Evolutionary conservation across 2,888 invertebrate genomes (phyloP).

Genomic region (Caprella mutica): DNA sequence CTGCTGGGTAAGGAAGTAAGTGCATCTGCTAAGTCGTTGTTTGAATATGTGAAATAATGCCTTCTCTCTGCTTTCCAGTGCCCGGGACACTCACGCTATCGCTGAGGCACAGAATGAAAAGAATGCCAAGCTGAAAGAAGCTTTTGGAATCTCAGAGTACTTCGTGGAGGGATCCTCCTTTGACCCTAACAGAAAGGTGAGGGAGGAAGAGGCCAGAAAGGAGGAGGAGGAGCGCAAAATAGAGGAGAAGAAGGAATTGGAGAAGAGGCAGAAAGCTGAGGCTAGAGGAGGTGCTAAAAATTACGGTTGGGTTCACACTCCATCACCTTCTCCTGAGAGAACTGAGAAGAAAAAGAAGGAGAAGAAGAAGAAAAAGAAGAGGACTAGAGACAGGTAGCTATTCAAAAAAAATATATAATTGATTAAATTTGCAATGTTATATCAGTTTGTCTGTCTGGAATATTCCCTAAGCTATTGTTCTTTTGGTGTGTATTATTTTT

Average conservation of each 20-base stretch:
- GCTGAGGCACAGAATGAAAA: slow-evolving; percentile 93
- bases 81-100: slow-evolving; percentile 76
- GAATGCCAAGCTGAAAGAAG: slow-evolving; percentile 81
- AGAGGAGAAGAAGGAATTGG: slow-evolving; percentile 19
- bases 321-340: slow-evolving; percentile 26
- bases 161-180: slow-evolving; percentile 90
- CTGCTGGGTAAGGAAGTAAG: too few species aligned
- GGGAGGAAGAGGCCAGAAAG: slow-evolving; percentile 50
- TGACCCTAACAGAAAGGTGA: slow-evolving; percentile 62
- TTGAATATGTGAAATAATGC: slow-evolving; percentile 4
- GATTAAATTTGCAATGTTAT: neutral
- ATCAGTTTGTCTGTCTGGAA: neutral
- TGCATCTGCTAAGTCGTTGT: too few species aligned
- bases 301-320: slow-evolving; percentile 35
- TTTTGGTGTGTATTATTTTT: neutral
- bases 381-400: slow-evolving; percentile 51
- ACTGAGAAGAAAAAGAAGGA: slow-evolving; percentile 44
- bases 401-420: neutral
- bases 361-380: slow-evolving; percentile 61
- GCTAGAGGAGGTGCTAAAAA: slow-evolving; percentile 37
- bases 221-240: slow-evolving; percentile 14
- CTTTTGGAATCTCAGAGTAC: slow-evolving; percentile 84
- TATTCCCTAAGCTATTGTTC: neutral
- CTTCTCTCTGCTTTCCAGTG: slow-evolving; percentile 48
- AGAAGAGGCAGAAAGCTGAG: slow-evolving; percentile 16